Percentiles rank a stretch among this genome's conserved stretches.
phyloP scores from a whole-genome alignment of 2,797 vertebrate species.

The Sebastes miniatus region DNA sequence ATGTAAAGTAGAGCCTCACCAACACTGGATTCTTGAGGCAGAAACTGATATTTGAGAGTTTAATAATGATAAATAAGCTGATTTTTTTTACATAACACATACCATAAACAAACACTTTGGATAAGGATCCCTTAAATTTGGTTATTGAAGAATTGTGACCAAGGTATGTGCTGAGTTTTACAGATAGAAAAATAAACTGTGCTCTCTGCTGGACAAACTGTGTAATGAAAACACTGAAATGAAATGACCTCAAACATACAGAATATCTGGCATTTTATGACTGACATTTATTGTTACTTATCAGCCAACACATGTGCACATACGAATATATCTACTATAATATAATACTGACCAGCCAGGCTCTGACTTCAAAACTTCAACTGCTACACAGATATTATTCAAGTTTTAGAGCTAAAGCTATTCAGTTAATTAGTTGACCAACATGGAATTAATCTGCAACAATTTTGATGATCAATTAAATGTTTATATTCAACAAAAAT shows the following conservation, averaged over 20 bases:
- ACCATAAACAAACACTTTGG: background rate
- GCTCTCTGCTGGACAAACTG: slow-evolving; percentile 11
- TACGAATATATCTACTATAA: background rate
- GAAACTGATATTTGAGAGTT: background rate
- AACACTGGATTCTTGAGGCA: background rate
- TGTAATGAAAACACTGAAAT: background rate
- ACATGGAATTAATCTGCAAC: no score
- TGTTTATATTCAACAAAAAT: background rate
- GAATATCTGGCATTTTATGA: background rate
- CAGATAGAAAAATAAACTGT: background rate
- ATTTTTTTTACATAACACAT: background rate
- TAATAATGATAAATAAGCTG: background rate
- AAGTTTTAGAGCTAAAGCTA: no score
- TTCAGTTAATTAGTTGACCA: no score
- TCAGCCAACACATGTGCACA: background rate
- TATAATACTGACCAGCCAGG: no score
- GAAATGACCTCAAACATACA: background rate
- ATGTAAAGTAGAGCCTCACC: background rate
- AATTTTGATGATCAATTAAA: no score
- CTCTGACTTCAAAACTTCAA: no score
- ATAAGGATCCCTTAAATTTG: background rate
- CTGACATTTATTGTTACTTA: background rate
- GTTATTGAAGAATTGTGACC: background rate
- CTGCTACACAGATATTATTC: no score
- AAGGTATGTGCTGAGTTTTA: background rate